Conservation (phyloP, 1,140 invertebrate genomes). For the Trachelipus rathkii region DNA sequence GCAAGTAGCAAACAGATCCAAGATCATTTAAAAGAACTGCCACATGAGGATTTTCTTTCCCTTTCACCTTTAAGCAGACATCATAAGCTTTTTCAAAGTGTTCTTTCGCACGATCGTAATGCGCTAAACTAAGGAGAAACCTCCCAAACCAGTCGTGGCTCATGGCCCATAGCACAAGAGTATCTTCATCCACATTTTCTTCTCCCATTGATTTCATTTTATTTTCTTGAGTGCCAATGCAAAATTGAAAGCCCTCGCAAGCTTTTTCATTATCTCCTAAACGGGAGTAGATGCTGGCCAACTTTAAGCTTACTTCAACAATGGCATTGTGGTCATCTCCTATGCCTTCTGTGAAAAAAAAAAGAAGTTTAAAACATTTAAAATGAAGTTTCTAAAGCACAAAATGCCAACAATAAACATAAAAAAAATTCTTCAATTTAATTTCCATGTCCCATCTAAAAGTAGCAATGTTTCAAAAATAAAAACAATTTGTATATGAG, state of each 20-base stretch:
- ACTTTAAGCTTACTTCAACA: constrained; percentile 65
- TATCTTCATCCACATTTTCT: constrained; percentile 55
- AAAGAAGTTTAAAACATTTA: not conserved
- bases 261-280: constrained; percentile 65
- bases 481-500: too few relatives aligned
- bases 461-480: too few relatives aligned
- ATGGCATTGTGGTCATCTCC: constrained; percentile 68
- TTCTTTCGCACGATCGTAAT: constrained; percentile 52
- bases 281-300: constrained; percentile 53
- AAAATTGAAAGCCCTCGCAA: constrained; percentile 68
- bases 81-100: constrained; percentile 12
- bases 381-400: not conserved
- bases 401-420: too few relatives aligned
- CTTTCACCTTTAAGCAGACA: not conserved
- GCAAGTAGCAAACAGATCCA: not conserved
- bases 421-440: too few relatives aligned
- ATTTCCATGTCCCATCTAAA: too few relatives aligned
- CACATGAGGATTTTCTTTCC: not conserved
- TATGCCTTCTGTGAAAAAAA: constrained; percentile 46
- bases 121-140: constrained; percentile 57
- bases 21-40: not conserved
- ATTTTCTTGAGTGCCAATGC: constrained; percentile 61
- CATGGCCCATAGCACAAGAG: constrained; percentile 62
- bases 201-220: constrained; percentile 49
- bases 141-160: constrained; percentile 74